Evolutionary conservation across 30 jellyfish, hydroid and myxozoan genomes (phyloP).

Genomic region (Hydra vulgaris): DNA sequence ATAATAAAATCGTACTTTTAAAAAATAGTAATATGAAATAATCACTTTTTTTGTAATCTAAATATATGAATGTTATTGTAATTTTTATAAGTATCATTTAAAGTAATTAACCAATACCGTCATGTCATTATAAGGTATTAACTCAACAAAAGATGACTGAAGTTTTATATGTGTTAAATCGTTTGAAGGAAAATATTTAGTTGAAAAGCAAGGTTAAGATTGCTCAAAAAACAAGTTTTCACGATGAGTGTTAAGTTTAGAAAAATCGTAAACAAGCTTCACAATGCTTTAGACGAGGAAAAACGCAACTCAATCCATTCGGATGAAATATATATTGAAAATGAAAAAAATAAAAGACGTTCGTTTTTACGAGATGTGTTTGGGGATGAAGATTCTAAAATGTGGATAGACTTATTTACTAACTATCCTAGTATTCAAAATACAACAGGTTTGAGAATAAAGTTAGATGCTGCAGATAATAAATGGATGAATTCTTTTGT

Average conservation of each 20-base stretch:
- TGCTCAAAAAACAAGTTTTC: background rate
- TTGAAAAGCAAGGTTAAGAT: too few relatives aligned
- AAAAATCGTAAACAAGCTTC: background rate
- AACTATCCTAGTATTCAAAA: constrained; percentile 16
- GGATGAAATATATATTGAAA: background rate
- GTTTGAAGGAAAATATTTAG: too few relatives aligned
- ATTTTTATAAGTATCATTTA: too few relatives aligned
- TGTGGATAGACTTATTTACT: constrained; percentile 14
- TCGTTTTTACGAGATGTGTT: background rate
- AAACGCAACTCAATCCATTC: constrained; percentile 3
- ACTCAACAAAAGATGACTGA: too few relatives aligned
- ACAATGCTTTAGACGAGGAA: constrained; percentile 14
- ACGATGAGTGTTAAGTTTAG: background rate
- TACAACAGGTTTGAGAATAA: constrained; percentile 15
- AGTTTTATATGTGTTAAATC: too few relatives aligned
- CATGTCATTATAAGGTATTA: too few relatives aligned
- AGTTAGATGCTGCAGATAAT: constrained; percentile 18
- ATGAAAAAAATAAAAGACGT: background rate
- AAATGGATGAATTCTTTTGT: constrained; percentile 18
- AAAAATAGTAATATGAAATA: too few relatives aligned
- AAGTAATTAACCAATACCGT: too few relatives aligned
- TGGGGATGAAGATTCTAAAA: constrained; percentile 18
- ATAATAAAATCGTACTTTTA: too few relatives aligned
- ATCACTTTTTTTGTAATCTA: too few relatives aligned
- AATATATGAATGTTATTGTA: too few relatives aligned